Evolutionary conservation across 2,113 vertebrate species (phyloP).

Genomic region (Thomomys bottae): DNA sequence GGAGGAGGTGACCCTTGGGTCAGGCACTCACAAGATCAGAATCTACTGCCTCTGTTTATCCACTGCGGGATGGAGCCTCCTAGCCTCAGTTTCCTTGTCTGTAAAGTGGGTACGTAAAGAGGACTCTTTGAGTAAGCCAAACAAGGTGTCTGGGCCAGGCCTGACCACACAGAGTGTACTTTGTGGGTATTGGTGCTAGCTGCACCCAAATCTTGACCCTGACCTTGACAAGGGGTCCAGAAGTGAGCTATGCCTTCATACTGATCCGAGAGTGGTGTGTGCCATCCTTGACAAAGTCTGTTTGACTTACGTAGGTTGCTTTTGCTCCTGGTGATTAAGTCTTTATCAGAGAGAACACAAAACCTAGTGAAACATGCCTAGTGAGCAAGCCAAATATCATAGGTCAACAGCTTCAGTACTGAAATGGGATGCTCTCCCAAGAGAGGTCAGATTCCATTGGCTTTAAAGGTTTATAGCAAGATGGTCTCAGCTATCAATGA

Average conservation of each 20-base stretch:
- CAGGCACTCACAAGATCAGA: accelerated
- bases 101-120: neutral
- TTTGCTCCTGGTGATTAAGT: neutral
- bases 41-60: neutral
- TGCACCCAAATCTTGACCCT: neutral
- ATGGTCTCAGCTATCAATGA: neutral
- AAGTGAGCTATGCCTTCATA: neutral
- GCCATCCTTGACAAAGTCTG: neutral
- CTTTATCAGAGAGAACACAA: neutral
- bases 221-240: neutral
- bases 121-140: no score
- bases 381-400: neutral
- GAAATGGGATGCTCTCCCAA: neutral
- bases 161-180: neutral
- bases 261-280: neutral
- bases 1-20: accelerated
- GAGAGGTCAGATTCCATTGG: neutral
- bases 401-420: neutral
- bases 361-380: neutral
- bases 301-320: neutral
- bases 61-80: neutral
- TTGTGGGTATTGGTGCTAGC: no score
- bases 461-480: conserved; percentile 28
- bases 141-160: neutral
- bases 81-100: neutral